Conservation (phyloP, 2,888 invertebrate genomes). For the Stratiomys singularior region DNA sequence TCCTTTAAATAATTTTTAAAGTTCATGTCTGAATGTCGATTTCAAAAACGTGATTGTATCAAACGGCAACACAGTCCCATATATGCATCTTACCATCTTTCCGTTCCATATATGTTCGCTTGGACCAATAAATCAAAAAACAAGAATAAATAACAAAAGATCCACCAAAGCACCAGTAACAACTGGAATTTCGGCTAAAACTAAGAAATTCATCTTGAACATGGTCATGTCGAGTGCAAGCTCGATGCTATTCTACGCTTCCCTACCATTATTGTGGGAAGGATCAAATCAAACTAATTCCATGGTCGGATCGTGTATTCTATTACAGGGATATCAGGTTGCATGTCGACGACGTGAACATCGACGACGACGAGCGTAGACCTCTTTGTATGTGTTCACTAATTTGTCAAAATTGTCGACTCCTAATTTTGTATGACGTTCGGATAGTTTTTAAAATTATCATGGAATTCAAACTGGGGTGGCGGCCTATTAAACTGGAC, state of each 20-base stretch:
- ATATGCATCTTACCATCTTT: too few species aligned
- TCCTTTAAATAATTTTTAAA: too few species aligned
- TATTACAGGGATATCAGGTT: constrained; percentile 56
- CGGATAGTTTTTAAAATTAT: constrained; percentile 26
- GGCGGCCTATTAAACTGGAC: too few species aligned
- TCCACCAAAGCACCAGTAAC: constrained; percentile 9
- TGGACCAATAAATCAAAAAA: not conserved
- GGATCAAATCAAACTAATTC: constrained; percentile 43
- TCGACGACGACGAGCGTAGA: not conserved
- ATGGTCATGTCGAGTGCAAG: constrained; percentile 36
- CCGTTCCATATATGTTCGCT: too few species aligned
- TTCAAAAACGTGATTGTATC: too few species aligned
- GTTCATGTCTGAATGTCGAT: too few species aligned
- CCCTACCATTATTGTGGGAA: constrained; percentile 32
- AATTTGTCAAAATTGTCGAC: constrained; percentile 55
- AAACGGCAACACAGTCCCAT: too few species aligned
- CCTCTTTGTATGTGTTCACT: constrained; percentile 35
- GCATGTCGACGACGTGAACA: not conserved
- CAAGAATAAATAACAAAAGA: constrained; percentile 14
- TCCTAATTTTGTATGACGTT: constrained; percentile 54
- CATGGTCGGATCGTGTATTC: constrained; percentile 54
- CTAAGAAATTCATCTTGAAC: constrained; percentile 6
- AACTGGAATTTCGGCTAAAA: not conserved
- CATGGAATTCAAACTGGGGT: not conserved
- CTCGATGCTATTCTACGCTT: not conserved